phyloP scores from a whole-genome alignment of 2,797 vertebrate species.

The Euphonia xanthogaster region DNA sequence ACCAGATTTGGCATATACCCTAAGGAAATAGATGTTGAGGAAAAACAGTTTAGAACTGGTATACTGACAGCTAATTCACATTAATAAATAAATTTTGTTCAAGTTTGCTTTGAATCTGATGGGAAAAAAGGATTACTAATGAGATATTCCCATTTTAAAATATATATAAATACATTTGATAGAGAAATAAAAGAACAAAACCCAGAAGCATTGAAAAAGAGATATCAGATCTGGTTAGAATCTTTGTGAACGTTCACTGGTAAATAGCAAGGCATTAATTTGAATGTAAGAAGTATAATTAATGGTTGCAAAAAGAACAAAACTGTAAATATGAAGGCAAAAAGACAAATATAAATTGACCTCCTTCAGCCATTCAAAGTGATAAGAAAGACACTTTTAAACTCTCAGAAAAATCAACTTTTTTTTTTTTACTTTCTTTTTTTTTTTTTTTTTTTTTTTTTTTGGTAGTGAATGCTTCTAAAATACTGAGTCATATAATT shows the following conservation, averaged over 20 bases:
- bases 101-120: neutral
- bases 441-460: neutral
- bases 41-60: neutral
- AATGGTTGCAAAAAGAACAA: neutral
- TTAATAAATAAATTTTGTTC: neutral
- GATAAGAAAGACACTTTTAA: neutral
- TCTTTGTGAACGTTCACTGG: neutral
- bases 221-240: neutral
- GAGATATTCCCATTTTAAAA: neutral
- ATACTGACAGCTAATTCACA: neutral
- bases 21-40: neutral
- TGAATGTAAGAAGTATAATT: neutral
- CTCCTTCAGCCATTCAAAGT: neutral
- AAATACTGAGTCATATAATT: neutral
- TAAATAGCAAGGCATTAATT: neutral
- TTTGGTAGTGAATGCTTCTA: neutral
- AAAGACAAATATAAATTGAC: neutral
- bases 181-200: neutral
- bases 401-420: fast-evolving
- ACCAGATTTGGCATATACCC: neutral
- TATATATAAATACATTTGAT: neutral
- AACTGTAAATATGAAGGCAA: neutral
- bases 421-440: neutral
- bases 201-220: neutral
- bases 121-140: neutral